Conservation (phyloP, 2,113 vertebrate species). For the Neofelis nebulosa region DNA sequence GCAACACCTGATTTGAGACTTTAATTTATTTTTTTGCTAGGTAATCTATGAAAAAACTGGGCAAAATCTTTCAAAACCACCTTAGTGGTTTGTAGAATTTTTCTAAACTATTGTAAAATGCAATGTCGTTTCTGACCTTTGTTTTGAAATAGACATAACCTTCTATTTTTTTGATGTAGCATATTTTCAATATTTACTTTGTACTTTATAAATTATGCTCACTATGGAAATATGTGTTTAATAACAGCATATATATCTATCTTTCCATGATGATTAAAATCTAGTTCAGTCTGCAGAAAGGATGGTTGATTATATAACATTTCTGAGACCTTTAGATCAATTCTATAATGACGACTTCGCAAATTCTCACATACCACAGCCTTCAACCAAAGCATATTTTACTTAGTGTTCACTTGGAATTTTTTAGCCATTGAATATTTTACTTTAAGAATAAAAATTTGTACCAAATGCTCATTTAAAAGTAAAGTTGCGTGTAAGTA, state of each 20-base stretch:
- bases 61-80: background rate
- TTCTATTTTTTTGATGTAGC: background rate
- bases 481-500: background rate
- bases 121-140: background rate
- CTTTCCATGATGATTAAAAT: background rate
- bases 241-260: background rate
- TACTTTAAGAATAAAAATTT: background rate
- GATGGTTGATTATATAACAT: background rate
- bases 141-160: background rate
- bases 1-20: background rate
- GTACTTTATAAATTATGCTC: background rate
- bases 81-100: background rate
- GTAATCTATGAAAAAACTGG: background rate
- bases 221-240: background rate
- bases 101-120: background rate
- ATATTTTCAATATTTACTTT: background rate
- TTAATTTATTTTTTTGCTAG: background rate
- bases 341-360: background rate
- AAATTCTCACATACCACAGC: slow-evolving; percentile 7
- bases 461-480: background rate
- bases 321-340: background rate
- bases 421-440: background rate
- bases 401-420: background rate
- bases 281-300: background rate
- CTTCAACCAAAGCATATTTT: background rate